Evolutionary conservation across 2,888 invertebrate species (phyloP), one percentile per base, ranked within the genome.

Genomic region (Spatulosminthurus flaviceps): DNA sequence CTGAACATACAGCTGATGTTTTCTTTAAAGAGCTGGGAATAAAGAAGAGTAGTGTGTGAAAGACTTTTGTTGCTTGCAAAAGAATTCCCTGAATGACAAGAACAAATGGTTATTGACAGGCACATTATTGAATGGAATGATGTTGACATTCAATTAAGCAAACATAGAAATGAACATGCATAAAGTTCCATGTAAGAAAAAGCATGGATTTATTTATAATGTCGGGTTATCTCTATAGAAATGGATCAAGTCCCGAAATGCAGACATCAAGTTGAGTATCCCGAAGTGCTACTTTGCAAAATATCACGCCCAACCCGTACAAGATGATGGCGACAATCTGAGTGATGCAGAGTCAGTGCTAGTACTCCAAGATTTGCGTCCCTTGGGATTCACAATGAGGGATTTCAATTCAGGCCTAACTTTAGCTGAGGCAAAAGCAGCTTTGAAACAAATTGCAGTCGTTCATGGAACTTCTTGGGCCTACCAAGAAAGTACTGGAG

Each of bases 291-390:
- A 82, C 74, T 85, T 84, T 82, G 85, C 85, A 75, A 84, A 84
- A 79, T 85, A 85, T 80, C 84, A 83, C 67, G 73, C 78, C 19
- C 67, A 67, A 67, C 64, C 73, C 2, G 24, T 77, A n/a, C 77
- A 79, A 51, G 81, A 81, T 7, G 83, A 83, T 29, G 80, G 79
- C 42, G 64, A 79, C 41, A 81, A 80, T 66, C 77, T 83, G 43
- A 81, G 81, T 81, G 86, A 86, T 19, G 81, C 86, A 16, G 86
- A 86, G 71, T 86, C 86, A 43, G 83, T 87, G 9, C 81, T 87
- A 28, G 86, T 86, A n/a, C 80, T 87, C 66, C 86, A 86, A 43
- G 86, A 87, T 78, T 78, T 86, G 66, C 83, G 86, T 60, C 82
- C 85, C 21, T 75, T 79, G 19, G 85, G 84, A 13, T 86, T 80